Conservation (phyloP, 37 sponge, comb jelly and placozoan genomes). For the Beroe ovata region DNA sequence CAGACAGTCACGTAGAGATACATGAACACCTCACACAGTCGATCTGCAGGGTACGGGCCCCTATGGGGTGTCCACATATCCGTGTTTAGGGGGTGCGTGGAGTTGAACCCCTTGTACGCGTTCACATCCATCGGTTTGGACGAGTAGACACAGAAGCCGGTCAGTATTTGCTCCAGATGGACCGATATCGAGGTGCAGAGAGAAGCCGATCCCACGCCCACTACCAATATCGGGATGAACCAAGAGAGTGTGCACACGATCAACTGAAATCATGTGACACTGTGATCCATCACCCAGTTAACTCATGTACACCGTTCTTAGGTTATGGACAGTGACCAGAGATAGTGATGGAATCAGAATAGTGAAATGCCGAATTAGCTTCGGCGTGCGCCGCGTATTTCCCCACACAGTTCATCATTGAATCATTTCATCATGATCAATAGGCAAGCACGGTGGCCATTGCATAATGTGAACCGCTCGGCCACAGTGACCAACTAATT, state of each 20-base stretch:
- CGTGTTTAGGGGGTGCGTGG: not conserved
- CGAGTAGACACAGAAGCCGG: conserved; percentile 28
- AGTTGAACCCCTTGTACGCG: not conserved
- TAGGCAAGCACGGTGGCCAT: too few relatives aligned
- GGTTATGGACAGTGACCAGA: too few relatives aligned
- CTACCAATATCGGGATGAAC: conserved; percentile 30
- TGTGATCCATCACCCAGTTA: too few relatives aligned
- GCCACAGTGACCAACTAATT: too few relatives aligned
- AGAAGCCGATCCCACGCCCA: not conserved
- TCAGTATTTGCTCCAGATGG: not conserved
- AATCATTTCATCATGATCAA: too few relatives aligned
- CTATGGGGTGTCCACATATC: not conserved
- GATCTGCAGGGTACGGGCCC: not conserved
- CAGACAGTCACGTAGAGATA: not conserved
- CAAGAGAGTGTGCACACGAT: conserved; percentile 20
- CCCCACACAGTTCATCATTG: too few relatives aligned
- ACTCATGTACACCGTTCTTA: too few relatives aligned
- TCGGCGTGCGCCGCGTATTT: too few relatives aligned
- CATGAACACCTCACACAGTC: not conserved
- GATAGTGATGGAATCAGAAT: too few relatives aligned
- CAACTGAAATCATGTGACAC: conserved; percentile 43
- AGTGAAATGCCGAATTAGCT: too few relatives aligned
- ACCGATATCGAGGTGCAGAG: conserved; percentile 47
- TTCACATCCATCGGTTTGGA: not conserved
- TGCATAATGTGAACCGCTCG: too few relatives aligned